Evolutionary conservation across 2,113 vertebrate species (phyloP), one percentile per base, ranked within the genome.

Genomic region (Amphiprion percula): DNA sequence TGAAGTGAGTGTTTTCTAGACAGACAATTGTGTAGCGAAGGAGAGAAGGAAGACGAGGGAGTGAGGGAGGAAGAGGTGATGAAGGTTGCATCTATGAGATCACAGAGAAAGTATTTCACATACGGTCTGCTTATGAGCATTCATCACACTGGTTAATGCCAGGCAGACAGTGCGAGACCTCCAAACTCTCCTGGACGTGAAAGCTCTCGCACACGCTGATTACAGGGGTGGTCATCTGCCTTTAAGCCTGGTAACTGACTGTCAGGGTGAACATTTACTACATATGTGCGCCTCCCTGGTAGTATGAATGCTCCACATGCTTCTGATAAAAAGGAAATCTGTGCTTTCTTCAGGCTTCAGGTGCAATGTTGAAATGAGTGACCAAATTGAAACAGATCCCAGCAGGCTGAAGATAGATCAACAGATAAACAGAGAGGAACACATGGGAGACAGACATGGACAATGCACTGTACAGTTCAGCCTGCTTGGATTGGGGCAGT

Each of bases 141-240:
- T 88, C 81, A 91, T 93, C 87, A 93, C 75, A 10, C 54, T n/a
- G 68, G 80, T 89, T 92, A 90, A 91, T 84, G 84, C 79, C 82
- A 68, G 72, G 67, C 87, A 87, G 91, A 89, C 87, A 74, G 74
- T 21, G 53, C 46, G 54, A 70, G 86, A 87, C 85, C 68, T 77
- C 70, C n/a, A 10, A 77, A 87, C 89, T 90, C 82, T 82, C 71
- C 67, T 15, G 41, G 67, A 91, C 83, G 87, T 92, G 90, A 82
- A 83, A 81, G 64, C 82, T 86, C 83, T 89, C 89, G 78, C 88
- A 83, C 89, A 81, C 65, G 60, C 77, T 55, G 88, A 93, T 93
- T 90, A 93, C 12, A 5, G 62, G 9, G 47, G 68, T 49, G 85
- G 81, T 83, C 91, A 74, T 75, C 63, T 24, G 1, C 80, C 74